Evolutionary conservation across 2,113 vertebrate species (phyloP).

Genomic region (Acanthisitta chloris): DNA sequence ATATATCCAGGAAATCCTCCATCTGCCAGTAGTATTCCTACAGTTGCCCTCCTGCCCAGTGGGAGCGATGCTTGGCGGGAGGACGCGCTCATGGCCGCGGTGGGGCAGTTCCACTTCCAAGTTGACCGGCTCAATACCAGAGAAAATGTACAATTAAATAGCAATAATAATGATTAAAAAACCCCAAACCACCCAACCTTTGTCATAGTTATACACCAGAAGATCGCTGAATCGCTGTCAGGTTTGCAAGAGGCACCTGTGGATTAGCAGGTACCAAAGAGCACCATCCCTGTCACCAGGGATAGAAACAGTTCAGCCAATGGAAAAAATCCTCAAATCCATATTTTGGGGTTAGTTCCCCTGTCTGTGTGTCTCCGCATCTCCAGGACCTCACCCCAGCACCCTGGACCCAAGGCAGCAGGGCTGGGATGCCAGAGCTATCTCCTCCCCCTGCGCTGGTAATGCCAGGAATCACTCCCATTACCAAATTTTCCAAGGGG

Average conservation of each 20-base stretch:
- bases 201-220: neutral
- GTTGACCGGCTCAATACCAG: slow-evolving; percentile 9
- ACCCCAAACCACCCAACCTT: neutral
- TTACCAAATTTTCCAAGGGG: neutral
- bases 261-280: neutral
- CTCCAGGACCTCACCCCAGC: neutral
- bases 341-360: fast-evolving
- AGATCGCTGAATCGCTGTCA: neutral
- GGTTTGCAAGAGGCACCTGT: neutral
- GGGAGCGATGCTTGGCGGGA: neutral
- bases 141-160: slow-evolving; percentile 34
- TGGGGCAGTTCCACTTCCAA: neutral
- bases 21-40: slow-evolving; percentile 58
- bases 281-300: neutral
- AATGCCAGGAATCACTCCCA: neutral
- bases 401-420: fast-evolving
- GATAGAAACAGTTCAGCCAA: neutral
- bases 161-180: neutral
- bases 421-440: neutral
- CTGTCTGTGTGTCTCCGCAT: neutral
- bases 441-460: neutral
- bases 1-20: slow-evolving; percentile 54
- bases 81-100: neutral
- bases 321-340: neutral
- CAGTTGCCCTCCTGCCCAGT: neutral